Evolutionary conservation across 2,797 vertebrate genomes (phyloP), one percentile per base, ranked within the genome.

Genomic region (Danio kyathit): DNA sequence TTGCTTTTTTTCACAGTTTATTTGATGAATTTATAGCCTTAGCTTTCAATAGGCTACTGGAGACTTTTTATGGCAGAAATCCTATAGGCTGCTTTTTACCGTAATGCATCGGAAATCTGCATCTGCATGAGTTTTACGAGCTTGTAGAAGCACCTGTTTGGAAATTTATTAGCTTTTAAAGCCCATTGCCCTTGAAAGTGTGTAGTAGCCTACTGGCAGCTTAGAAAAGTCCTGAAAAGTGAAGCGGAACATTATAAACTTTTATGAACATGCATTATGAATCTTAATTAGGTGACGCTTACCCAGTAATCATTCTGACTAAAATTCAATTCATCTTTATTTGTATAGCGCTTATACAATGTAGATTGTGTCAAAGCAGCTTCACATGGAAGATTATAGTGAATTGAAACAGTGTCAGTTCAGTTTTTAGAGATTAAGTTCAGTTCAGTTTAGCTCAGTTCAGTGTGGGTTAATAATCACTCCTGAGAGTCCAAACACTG

Each of bases 21-120:
- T 74, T 11, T 40, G 21, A 74, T 44, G 0, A 44, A 72, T 74
- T 74, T 74, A 74, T 8, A 21, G 3, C n/a, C 13, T 43, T 56
- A 43, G 40, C 4, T 9, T 46, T 60, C 3, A 74, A 0, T 63
- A 16, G 14, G 6, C 13, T 13, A 44, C 41, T 16, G 13, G 21
- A 5, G 0, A 0, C 16, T 49, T 61, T 38, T 51, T 5, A 74
- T 61, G 59, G 6, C 16, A 40, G 21, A 38, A 60, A 48, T n/a
- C 19, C 41, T 29, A 19, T 48, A 46, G 71, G 17, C 49, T 63
- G 6, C 7, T 0, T 54, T 64, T 54, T 38, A 44, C 16, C 29
- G 13, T 76, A 54, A 8, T 29, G 40, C 1, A 19, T 6, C 8
- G 10, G 65, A 43, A 65, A 65, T 54, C 59, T 52, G 21, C 16